Percentiles rank a stretch among this genome's conserved stretches.
These are phyloP conservation scores for Notarius quadriscutis DNA, from an alignment of 2,113 vertebrate species.

Conservation along the genomic window DNA sequence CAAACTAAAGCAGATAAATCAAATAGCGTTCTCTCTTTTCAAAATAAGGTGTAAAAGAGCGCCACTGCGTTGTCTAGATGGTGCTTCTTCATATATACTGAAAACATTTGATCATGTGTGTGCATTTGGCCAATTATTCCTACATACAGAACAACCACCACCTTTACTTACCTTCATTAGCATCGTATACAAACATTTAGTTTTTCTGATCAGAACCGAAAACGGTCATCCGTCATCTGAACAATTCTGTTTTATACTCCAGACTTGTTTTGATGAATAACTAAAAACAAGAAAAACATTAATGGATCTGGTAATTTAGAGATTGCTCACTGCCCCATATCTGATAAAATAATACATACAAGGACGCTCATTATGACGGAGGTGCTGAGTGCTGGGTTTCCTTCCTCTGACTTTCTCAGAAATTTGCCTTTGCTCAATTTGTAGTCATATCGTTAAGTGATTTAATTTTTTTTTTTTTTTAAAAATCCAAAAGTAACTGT, in stretches of 20 bases:
- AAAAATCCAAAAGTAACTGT: background rate
- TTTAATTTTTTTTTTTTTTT: no score
- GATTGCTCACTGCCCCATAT: background rate
- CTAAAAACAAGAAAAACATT: background rate
- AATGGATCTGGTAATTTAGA: background rate
- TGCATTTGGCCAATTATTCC: background rate
- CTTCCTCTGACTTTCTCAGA: background rate
- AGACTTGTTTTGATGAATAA: background rate
- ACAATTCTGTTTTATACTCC: background rate
- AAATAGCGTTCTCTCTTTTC: background rate
- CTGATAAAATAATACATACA: background rate
- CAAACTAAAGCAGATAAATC: background rate
- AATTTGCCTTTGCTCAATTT: background rate
- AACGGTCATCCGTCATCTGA: background rate
- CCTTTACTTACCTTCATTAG: background rate
- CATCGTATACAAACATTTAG: no score
- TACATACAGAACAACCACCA: background rate
- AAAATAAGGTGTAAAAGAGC: background rate
- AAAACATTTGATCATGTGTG: background rate
- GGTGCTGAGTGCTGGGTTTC: background rate
- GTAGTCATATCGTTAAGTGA: no score
- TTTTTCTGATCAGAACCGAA: background rate
- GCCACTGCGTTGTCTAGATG: background rate
- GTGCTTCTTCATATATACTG: background rate
- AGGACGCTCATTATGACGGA: background rate